Percentiles rank a stretch among this genome's conserved stretches.
Evolutionary conservation across 2,888 invertebrate genomes (phyloP).

Genomic region (Cactoblastis cactorum): DNA sequence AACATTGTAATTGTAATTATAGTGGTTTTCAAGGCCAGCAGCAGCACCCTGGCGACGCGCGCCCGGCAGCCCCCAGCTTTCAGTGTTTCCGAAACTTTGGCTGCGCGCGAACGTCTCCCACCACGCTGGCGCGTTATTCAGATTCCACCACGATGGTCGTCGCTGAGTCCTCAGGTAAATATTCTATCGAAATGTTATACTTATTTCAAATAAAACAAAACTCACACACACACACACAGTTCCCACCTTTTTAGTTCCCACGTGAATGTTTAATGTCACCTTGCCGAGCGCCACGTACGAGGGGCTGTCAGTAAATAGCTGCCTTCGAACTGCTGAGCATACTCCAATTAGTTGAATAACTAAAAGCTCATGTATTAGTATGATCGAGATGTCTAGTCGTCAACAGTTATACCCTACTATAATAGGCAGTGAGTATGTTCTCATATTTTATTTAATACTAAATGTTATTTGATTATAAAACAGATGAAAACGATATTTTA

Average conservation of each 20-base stretch:
- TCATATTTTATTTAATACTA: not conserved
- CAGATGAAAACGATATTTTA: too few species aligned
- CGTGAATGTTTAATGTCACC: constrained; percentile 48
- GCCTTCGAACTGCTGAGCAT: constrained; percentile 28
- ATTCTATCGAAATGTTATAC: too few species aligned
- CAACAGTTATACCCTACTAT: constrained; percentile 62
- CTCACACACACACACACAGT: constrained; percentile 4
- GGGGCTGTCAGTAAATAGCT: constrained; percentile 30
- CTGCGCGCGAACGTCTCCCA: constrained; percentile 29
- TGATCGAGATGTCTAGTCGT: constrained; percentile 65
- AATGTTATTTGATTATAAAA: constrained; percentile 18
- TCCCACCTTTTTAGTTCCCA: constrained; percentile 42
- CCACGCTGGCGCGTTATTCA: constrained; percentile 43
- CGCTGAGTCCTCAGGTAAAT: constrained; percentile 38
- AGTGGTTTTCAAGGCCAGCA: not conserved
- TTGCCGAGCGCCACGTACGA: constrained; percentile 6
- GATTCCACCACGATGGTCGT: constrained; percentile 50
- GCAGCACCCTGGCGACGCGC: constrained; percentile 1
- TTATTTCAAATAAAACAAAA: constrained; percentile 6
- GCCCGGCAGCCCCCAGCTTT: constrained; percentile 10
- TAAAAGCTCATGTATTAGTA: constrained; percentile 25
- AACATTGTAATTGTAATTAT: too few species aligned
- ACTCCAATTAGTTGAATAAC: constrained; percentile 18
- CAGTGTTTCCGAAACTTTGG: constrained; percentile 22
- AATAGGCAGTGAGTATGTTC: constrained; percentile 29